phyloP scores from a whole-genome alignment of 1,140 invertebrate species.

The Drosophila guanche region DNA sequence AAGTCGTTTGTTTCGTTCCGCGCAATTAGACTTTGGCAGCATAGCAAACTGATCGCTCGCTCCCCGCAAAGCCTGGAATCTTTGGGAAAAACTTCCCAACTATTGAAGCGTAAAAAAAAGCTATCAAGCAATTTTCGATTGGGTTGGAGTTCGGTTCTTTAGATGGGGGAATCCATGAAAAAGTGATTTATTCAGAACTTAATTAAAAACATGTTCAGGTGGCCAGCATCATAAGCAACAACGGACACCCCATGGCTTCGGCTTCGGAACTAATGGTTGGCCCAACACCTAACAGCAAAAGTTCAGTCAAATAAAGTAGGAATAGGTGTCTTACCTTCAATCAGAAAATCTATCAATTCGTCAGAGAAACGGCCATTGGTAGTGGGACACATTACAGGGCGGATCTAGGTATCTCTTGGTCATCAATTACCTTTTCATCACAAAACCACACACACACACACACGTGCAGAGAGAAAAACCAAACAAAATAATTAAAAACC shows the following conservation, averaged over 20 bases:
- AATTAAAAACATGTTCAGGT: slow-evolving; percentile 59
- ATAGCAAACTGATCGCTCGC: slow-evolving; percentile 60
- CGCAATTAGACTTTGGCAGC: slow-evolving; percentile 80
- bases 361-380: slow-evolving; percentile 10
- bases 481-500: slow-evolving; percentile 79
- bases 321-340: too few species aligned
- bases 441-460: slow-evolving; percentile 34
- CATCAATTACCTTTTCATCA: slow-evolving; percentile 73
- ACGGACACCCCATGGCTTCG: not conserved
- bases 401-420: slow-evolving; percentile 24
- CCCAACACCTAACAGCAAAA: not conserved
- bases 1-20: slow-evolving; percentile 80
- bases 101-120: slow-evolving; percentile 43
- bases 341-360: too few species aligned
- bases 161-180: not conserved
- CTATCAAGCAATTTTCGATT: slow-evolving; percentile 5
- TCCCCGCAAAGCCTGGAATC: slow-evolving; percentile 6
- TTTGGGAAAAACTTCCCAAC: slow-evolving; percentile 26
- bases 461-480: slow-evolving; percentile 40
- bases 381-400: slow-evolving; percentile 28
- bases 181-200: slow-evolving; percentile 42
- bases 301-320: slow-evolving; percentile 1
- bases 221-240: too few species aligned
- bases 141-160: not conserved
- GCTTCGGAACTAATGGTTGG: not conserved